Base-by-base conservation (phyloP, 2,888 invertebrate species). In the Strigamia transsilvanica region DNA sequence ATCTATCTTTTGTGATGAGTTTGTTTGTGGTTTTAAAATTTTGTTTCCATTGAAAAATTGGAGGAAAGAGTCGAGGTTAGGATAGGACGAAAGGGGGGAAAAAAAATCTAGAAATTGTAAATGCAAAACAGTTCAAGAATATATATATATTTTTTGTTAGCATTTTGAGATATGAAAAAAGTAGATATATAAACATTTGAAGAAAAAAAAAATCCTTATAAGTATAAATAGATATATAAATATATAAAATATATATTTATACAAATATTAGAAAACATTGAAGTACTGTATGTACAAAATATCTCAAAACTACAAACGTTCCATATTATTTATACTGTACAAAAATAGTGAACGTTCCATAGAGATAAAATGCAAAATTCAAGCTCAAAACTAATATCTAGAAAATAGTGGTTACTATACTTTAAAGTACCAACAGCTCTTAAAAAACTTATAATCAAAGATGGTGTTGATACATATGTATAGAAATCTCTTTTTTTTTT, bases 321-420 rank as follows among this genome's bases (percentile, higher is more conserved):
- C 73, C 73, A 73, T 73, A n/a, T 56, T 18, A 56, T 73, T 32
- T 27, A 73, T 27, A 66, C 7, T 23, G 15, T 23, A 61, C 61
- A 73, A 73, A 73, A 73, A 73, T 73, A 73, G 73, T 73, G 73
- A 73, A 73, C 73, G 73, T 73, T 73, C 73, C 73, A 73, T 73
- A 73, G 73, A 73, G 73, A 32, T 73, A 73, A 73, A 73, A 73
- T 73, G 73, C 73, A 73, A 73, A 73, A 73, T 73, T 32, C 73
- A 73, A 73, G 73, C 73, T 73, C 73, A 73, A 51, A 73, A 73
- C 73, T 73, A 73, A 73, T 32, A 73, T 10, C 73, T 73, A 73
- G 32, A 73, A 32, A 73, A 73, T 73, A 73, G 73, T 73, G 73
- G 10, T 23, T 32, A 73, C 73, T 73, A 73, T 73, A 73, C 73